Conservation (phyloP, 2,113 vertebrate species). For the Tachuris rubrigastra region DNA sequence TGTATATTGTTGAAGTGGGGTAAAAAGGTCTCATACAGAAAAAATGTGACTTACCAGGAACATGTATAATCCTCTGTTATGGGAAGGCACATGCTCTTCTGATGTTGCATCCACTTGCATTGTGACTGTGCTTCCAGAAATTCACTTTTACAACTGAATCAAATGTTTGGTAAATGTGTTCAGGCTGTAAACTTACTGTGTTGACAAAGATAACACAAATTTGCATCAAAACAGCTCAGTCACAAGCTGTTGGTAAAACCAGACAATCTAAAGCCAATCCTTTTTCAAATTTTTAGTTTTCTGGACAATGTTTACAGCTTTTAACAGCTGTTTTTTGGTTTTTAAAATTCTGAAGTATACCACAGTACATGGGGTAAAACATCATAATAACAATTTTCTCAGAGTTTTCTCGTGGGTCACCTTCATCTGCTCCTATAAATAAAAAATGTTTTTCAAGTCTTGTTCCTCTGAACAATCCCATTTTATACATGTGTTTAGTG, state of each 20-base stretch:
- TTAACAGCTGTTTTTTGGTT: neutral
- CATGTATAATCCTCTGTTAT: neutral
- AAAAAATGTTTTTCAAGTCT: neutral
- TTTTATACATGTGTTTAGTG: neutral
- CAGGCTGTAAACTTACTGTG: neutral
- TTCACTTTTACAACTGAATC: neutral
- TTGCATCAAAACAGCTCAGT: neutral
- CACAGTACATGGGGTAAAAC: neutral
- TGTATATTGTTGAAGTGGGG: neutral
- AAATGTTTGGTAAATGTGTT: neutral
- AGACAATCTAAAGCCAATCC: neutral
- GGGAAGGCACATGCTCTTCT: accelerated
- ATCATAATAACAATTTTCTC: neutral
- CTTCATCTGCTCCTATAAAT: neutral
- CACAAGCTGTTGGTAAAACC: neutral
- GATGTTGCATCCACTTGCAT: neutral
- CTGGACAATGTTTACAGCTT: neutral
- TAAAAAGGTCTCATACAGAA: neutral
- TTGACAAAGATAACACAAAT: conserved; percentile 5
- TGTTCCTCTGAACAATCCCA: neutral
- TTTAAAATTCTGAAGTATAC: neutral
- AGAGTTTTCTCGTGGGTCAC: neutral
- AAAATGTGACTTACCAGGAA: neutral
- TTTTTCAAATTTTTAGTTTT: neutral
- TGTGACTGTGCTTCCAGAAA: neutral